phyloP scores from a whole-genome alignment of 2,888 invertebrate species.

The Lymantria dispar region DNA sequence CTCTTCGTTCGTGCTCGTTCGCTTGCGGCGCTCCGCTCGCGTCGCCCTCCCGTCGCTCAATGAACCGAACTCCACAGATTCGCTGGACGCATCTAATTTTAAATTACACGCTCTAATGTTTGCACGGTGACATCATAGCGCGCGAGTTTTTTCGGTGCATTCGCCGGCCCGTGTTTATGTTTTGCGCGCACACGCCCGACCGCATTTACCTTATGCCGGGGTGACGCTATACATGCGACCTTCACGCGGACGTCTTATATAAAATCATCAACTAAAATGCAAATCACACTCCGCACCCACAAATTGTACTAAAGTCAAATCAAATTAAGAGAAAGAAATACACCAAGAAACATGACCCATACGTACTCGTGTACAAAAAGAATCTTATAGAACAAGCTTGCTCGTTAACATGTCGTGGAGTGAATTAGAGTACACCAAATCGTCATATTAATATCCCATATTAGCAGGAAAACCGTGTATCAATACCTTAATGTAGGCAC shows the following conservation, averaged over 20 bases:
- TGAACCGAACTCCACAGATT: conserved; percentile 68
- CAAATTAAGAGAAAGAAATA: too few species aligned
- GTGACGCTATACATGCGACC: conserved; percentile 56
- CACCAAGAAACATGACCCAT: too few species aligned
- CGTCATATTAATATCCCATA: neutral
- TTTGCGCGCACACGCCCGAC: conserved; percentile 56
- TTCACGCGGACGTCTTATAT: conserved; percentile 38
- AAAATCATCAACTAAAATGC: neutral
- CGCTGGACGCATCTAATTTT: conserved; percentile 73
- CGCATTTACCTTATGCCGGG: conserved; percentile 51
- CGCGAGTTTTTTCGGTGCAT: conserved; percentile 70
- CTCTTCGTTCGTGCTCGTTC: conserved; percentile 74
- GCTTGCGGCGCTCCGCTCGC: conserved; percentile 77
- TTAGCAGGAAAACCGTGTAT: neutral
- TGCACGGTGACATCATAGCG: conserved; percentile 77
- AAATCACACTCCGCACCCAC: conserved; percentile 16
- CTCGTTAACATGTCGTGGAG: conserved; percentile 7
- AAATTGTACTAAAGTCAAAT: too few species aligned
- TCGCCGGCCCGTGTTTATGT: conserved; percentile 71
- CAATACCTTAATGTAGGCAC: neutral
- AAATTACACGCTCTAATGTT: conserved; percentile 72
- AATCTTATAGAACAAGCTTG: too few species aligned
- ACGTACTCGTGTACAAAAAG: too few species aligned
- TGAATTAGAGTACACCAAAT: neutral
- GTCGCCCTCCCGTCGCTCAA: conserved; percentile 78